Conservation (phyloP, 2,113 vertebrate species). For the Calidris pugnax region DNA sequence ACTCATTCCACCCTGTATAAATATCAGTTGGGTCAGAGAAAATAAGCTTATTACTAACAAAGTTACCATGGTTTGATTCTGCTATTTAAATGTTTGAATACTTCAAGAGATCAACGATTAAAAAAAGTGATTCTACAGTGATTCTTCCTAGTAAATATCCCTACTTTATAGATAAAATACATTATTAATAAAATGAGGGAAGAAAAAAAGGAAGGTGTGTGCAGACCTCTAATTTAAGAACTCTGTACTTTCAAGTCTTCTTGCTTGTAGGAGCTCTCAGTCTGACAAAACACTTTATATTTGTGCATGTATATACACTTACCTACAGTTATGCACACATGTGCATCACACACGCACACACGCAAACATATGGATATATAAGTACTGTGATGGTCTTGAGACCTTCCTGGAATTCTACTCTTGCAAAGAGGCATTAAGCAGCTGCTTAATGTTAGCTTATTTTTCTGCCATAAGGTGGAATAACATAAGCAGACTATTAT, state of each 20-base stretch:
- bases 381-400: neutral
- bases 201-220: neutral
- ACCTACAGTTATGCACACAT: too few relatives aligned
- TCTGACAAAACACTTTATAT: neutral
- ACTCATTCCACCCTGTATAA: neutral
- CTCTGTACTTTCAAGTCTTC: neutral
- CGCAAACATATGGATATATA: neutral
- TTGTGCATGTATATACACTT: neutral
- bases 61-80: neutral
- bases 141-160: neutral
- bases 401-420: neutral
- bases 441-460: neutral
- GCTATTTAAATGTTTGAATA: too few relatives aligned
- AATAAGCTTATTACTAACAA: neutral
- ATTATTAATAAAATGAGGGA: neutral
- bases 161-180: neutral
- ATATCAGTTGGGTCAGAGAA: neutral
- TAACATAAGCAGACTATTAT: neutral
- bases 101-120: neutral
- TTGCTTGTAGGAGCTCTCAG: neutral
- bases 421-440: neutral
- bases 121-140: neutral
- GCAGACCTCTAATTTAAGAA: neutral
- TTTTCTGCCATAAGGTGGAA: neutral
- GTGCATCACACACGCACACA: fast-evolving